Percentiles rank a stretch among this genome's conserved stretches.
Evolutionary conservation across 2,797 vertebrate species (phyloP).

Genomic region (Darevskia mixta): DNA sequence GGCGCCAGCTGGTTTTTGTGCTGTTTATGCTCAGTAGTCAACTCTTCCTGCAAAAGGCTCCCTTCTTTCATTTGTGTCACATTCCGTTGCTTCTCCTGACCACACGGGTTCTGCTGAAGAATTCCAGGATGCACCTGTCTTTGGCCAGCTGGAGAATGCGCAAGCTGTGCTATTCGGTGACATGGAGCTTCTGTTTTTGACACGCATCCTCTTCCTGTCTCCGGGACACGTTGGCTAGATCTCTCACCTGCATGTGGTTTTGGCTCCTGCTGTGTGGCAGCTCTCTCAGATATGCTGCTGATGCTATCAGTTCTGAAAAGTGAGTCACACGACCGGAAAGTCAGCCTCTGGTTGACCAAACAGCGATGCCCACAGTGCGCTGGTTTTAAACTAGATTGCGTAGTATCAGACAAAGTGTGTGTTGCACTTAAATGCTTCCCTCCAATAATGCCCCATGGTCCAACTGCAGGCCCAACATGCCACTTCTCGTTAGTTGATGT

Average conservation of each 20-base stretch:
- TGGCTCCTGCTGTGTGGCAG: neutral
- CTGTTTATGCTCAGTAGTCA: neutral
- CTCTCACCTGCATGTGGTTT: neutral
- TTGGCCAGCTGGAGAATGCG: neutral
- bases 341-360: constrained; percentile 13
- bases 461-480: accelerated
- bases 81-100: accelerated
- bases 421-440: constrained; percentile 5
- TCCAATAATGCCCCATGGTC: neutral
- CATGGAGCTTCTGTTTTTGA: neutral
- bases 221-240: neutral
- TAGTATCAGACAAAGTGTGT: neutral
- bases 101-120: neutral
- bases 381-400: constrained; percentile 14
- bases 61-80: constrained; percentile 56
- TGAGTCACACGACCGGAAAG: constrained; percentile 26
- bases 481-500: constrained; percentile 3
- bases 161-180: constrained; percentile 9
- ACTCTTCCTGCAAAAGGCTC: constrained; percentile 38
- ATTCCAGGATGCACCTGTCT: constrained; percentile 30
- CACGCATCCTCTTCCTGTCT: constrained; percentile 26
- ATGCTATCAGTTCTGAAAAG: accelerated
- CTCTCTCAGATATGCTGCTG: accelerated
- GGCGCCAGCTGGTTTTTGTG: neutral
- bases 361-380: neutral